Evolutionary conservation across 2,113 vertebrate genomes (phyloP).

Genomic region (Oncorhynchus clarkii): DNA sequence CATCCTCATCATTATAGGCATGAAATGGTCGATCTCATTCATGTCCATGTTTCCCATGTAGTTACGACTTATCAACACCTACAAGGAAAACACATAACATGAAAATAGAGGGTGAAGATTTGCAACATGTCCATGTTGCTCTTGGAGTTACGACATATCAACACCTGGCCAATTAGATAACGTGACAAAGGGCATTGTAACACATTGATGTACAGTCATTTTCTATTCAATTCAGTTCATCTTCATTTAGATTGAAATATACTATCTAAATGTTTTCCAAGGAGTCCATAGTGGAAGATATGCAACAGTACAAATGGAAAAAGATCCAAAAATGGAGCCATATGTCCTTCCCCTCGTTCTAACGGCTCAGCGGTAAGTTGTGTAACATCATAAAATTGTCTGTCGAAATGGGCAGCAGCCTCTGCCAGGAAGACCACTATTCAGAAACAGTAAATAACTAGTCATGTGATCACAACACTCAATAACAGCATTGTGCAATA

Average conservation of each 20-base stretch:
- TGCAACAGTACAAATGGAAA: background rate
- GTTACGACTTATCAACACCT: conserved; percentile 79
- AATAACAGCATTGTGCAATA: background rate
- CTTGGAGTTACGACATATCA: conserved; percentile 74
- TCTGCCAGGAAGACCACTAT: background rate
- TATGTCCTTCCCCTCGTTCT: background rate
- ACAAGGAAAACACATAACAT: conserved; percentile 6
- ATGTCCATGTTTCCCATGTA: conserved; percentile 80
- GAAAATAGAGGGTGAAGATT: background rate
- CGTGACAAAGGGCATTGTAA: too few relatives aligned
- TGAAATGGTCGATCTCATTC: conserved; percentile 78
- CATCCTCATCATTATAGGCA: conserved; percentile 76
- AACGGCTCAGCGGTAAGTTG: background rate
- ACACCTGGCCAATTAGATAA: background rate
- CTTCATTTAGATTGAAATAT: too few relatives aligned
- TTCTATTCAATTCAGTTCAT: too few relatives aligned
- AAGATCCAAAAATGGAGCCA: too few relatives aligned
- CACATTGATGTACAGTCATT: too few relatives aligned
- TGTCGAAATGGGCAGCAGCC: background rate
- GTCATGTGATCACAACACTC: background rate
- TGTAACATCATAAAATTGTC: background rate
- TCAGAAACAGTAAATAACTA: background rate
- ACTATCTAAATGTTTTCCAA: too few relatives aligned
- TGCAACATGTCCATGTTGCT: conserved; percentile 31
- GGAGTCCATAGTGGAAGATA: background rate